Evolutionary conservation across 2,797 vertebrate species (phyloP), one percentile per base, ranked within the genome.

Genomic region (Aulostomus chinensis): DNA sequence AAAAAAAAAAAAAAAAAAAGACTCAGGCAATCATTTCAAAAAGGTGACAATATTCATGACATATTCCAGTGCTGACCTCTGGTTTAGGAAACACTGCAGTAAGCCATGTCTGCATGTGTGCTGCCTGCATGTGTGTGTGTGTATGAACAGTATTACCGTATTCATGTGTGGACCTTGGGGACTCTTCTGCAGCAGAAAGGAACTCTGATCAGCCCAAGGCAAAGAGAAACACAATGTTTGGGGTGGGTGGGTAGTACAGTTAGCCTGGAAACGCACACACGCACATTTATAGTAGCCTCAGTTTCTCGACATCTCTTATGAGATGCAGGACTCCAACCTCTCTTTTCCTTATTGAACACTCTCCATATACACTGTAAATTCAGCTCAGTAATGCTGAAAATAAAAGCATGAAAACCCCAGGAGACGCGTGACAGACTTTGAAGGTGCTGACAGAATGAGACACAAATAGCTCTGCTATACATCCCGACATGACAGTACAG

Each of bases 131-230:
- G 17, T 31, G n/a, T 20, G n/a, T 37, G 22, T 17, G 10, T 25
- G 5, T 15, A 33, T 18, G 13, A 39, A 39, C 11, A 5, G 5
- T 25, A 21, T 40, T n/a, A n/a, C n/a, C n/a, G n/a, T 66, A 62
- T 59, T 69, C 34, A 56, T 13, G 3, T 4, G 0, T 45, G 10
- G 31, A 45, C 45, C 38, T 26, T 16, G 12, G 52, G 57, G 58
- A 70, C 28, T 31, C 22, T 12, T 57, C 38, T 22, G 15, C 25
- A 39, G 35, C 48, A 40, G 34, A 61, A 42, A 56, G 35, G 7
- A 36, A 64, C 68, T 78, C 70, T 78, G 58, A 75, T 73, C 58
- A 64, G 52, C 58, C 37, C 52, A 46, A 68, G 50, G 68, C 65
- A 17, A 30, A 35, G 9, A 31, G 17, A 67, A 68, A 59, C n/a